Percentiles rank a stretch among this genome's conserved stretches.
These are phyloP conservation scores for Acleris sparsana DNA, from an alignment of 2,888 invertebrate genomes.

Conservation along the genomic window DNA sequence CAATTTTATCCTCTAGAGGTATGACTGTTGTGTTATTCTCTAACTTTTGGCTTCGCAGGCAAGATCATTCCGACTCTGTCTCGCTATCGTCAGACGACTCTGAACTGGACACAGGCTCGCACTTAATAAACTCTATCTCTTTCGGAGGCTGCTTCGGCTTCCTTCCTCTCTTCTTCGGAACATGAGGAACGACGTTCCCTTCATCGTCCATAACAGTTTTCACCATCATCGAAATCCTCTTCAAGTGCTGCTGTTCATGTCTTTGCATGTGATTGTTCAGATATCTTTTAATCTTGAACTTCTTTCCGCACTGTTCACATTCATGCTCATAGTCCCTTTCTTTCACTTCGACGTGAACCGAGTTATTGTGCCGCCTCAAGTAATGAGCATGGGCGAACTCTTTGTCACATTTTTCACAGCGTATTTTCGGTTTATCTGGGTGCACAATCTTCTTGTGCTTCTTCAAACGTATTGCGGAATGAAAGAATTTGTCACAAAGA, in stretches of 20 bases:
- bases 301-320: constrained; percentile 74
- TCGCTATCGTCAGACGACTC: constrained; percentile 60
- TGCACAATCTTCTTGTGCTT: constrained; percentile 78
- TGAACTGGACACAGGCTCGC: constrained; percentile 71
- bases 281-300: constrained; percentile 73
- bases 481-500: constrained; percentile 72
- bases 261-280: constrained; percentile 71
- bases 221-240: constrained; percentile 73
- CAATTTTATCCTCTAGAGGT: background rate
- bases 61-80: constrained; percentile 46
- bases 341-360: constrained; percentile 70
- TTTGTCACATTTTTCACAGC: constrained; percentile 73
- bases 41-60: constrained; percentile 18
- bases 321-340: constrained; percentile 69
- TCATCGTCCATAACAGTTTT: constrained; percentile 72
- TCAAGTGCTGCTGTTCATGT: constrained; percentile 76
- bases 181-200: constrained; percentile 41
- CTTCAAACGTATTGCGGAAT: constrained; percentile 70
- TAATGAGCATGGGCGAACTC: constrained; percentile 77
- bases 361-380: constrained; percentile 65
- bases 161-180: constrained; percentile 50
- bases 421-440: constrained; percentile 68
- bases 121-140: constrained; percentile 77
- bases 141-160: constrained; percentile 50
- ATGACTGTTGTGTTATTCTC: background rate